Evolutionary conservation across 2,113 vertebrate species (phyloP).

Genomic region (Megalops atlanticus): DNA sequence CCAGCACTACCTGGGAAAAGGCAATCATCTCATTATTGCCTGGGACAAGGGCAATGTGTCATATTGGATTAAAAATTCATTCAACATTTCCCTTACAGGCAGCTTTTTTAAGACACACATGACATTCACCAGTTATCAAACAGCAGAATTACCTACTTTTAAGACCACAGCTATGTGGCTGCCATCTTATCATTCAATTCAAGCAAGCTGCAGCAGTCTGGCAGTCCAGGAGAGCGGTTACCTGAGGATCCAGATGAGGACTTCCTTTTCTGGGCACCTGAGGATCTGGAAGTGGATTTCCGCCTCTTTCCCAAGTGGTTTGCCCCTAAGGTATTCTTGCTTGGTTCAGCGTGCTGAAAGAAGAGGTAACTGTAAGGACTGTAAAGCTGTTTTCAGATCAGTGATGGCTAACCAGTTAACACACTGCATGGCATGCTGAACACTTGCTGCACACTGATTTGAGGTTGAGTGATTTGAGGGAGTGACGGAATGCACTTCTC

Average conservation of each 20-base stretch:
- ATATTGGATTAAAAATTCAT: not conserved
- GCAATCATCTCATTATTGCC: not conserved
- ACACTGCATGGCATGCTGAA: too few species aligned
- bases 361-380: not conserved
- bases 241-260: conserved; percentile 46
- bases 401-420: too few species aligned
- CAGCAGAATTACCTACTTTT: not conserved
- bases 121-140: not conserved
- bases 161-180: too few species aligned
- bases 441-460: too few species aligned
- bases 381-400: not conserved
- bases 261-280: conserved; percentile 39
- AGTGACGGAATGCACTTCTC: too few species aligned
- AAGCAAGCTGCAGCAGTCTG: not conserved
- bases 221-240: conserved; percentile 13
- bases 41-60: not conserved
- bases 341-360: conserved; percentile 12
- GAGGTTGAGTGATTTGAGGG: too few species aligned
- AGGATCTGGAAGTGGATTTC: not conserved
- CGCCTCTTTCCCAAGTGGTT: not conserved
- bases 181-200: too few species aligned
- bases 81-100: not conserved
- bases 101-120: not conserved
- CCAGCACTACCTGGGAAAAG: conserved; percentile 28
- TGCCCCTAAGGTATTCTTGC: not conserved